Base-by-base conservation (phyloP, 2,888 invertebrate species). In the Melanostoma scalare region DNA sequence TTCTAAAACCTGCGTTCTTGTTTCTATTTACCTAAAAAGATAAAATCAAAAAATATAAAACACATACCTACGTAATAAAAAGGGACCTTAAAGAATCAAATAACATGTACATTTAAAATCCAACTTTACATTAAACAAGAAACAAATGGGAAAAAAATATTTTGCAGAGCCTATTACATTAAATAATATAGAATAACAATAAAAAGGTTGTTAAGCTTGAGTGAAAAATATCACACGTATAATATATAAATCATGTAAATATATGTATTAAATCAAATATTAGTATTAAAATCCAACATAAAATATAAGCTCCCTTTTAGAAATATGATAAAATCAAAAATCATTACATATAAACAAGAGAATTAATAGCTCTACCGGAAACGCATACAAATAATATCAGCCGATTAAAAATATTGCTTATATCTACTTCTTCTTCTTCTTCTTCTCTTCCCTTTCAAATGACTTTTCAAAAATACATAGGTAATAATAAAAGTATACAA, bases 1-100 rank as follows among this genome's bases (percentile, higher is more conserved):
- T 20, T 20, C 40, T 60, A 48, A 75, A 63, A 71, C 48, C 75
- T 75, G 67, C 53, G n/a, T 61, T 56, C 53, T 56, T 50, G 4
- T 10, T 35, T 46, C 6, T 50, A 10, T n/a, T 30, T 3, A 38
- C 38, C 9, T 0, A 10, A 30, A 55, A 67, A n/a, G 30, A 50
- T 36, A n/a, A 55, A 46, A 48, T 40, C 50, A 33, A 77, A 46
- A 60, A 67, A 82, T 73, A 60, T 33, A 33, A 85, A 20, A 20
- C 20, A 20, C 20, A 20, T 20, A 20, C 20, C 87, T 87, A 88
- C 87, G 88, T 88, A 88, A 87, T 87, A 84, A 88, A 88, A 87
- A 86, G 88, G 88, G 88, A 87, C 87, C 87, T 87, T 86, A 81
- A 76, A 85, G 56, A 56, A 52, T 73, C 5, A 73, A 61, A 44